A percentile compares a stretch with the other conserved stretches of the same genome.
Evolutionary conservation across 2,888 invertebrate genomes (phyloP).

Genomic region (Caenorhabditis angaria): DNA sequence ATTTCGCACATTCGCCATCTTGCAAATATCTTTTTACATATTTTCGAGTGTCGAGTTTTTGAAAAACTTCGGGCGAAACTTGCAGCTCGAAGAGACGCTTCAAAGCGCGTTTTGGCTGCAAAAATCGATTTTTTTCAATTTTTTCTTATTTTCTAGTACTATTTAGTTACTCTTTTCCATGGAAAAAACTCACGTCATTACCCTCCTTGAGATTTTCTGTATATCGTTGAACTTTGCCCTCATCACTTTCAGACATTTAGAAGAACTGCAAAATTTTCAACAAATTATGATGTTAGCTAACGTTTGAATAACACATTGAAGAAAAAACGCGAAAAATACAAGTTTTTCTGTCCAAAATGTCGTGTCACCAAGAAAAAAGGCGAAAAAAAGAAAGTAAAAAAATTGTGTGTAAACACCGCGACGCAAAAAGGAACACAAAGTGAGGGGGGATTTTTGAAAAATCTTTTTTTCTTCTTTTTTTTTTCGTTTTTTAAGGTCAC

Average conservation of each 20-base stretch:
- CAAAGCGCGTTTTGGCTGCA: conserved; percentile 32
- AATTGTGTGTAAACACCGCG: neutral
- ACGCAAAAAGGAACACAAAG: neutral
- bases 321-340: no score
- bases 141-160: neutral
- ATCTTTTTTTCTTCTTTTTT: neutral
- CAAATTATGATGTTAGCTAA: no score
- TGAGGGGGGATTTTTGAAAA: neutral
- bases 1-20: conserved; percentile 18
- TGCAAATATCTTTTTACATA: conserved; percentile 20
- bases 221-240: conserved; percentile 31
- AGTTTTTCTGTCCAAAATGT: no score
- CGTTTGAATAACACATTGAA: no score
- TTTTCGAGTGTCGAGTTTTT: conserved; percentile 13
- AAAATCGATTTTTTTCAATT: conserved; percentile 11
- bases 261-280: neutral
- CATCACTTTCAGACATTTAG: conserved; percentile 18
- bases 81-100: conserved; percentile 33
- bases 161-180: neutral
- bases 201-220: conserved; percentile 27
- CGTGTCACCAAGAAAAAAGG: neutral
- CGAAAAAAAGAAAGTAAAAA: neutral
- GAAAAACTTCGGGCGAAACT: conserved; percentile 18
- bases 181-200: conserved; percentile 30
- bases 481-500: neutral